Evolutionary conservation across 2,888 invertebrate genomes (phyloP), one percentile per base, ranked within the genome.

Genomic region (Drosophila nigricruria): DNA sequence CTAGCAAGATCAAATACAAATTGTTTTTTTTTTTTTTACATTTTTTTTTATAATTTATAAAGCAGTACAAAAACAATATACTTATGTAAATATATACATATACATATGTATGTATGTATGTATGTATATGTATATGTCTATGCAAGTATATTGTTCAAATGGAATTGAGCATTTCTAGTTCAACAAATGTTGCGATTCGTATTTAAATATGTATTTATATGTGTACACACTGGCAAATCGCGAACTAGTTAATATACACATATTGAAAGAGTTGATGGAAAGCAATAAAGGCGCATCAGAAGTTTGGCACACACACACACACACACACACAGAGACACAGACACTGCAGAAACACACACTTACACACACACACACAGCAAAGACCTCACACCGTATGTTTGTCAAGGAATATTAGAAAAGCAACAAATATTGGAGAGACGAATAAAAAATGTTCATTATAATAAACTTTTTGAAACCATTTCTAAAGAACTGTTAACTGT

Each of bases 401-500:
- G 76, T 76, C 76, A 76, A 76, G 80, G 40, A 70, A 61, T 64
- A 52, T 75, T 58, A 61, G 70, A 71, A 64, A 77, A 67, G 59
- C 50, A 80, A 76, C 38, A 52, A 79, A 61, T 73, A 75, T 75
- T 34, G 60, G 58, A 70, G 57, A 58, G 49, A 68, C 23, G 32
- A 20, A 43, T 38, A 60, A 59, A 61, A 72, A 72, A 80, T 77
- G 81, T 72, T 81, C 81, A 81, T 72, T 72, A 77, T 67, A 81
- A 78, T 72, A 78, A 79, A 72, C 65, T 65, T 79, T 82, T 80
- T 80, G 80, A 80, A 79, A 76, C 76, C 65, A 82, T 80, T 80
- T 82, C 80, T 82, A 80, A 80, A 80, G 80, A 80, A 80, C 80
- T 80, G 80, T 80, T 80, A 82, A 80, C 80, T 80, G 80, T 80